Evolutionary conservation across 1,140 invertebrate species (phyloP), one percentile per base, ranked within the genome.

Genomic region (Cecropterus lyciades): DNA sequence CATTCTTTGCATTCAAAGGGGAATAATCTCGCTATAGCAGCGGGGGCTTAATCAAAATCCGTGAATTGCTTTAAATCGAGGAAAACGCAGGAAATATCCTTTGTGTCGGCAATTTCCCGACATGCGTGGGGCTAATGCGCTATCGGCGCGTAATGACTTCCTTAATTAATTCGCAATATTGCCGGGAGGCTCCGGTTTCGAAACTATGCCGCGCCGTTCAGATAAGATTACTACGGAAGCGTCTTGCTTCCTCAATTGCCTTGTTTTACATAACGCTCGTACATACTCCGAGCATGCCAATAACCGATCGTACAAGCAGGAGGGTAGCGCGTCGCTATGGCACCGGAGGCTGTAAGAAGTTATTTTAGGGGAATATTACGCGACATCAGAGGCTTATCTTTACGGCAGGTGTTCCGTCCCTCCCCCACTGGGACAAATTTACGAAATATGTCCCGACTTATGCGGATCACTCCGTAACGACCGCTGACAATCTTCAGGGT

Each of bases 161-260:
- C 87, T 89, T 89, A 89, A 91, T 89, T 91, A 91, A 91, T 91
- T 87, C 88, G 80, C 77, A 82, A 91, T 89, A 84, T 89, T 87
- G 79, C 72, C 73, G 67, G 62, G 48, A 11, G 13, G 33, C 33
- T 27, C 59, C 33, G 33, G 16, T 20, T 51, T 63, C 16, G 59
- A 63, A 63, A 63, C 59, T 63, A 63, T 63, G 46, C 46, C 16
- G 46, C 30, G 33, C 33, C 4, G 27, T 11, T 51, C 59, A 49
- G 43, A 62, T 62, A 62, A 62, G 59, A 62, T 60, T 48, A 59
- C 42, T 13, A 13, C 43, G 27, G 13, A 13, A 48, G 45, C 27
- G 30, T 40, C 59, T 62, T 51, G 45, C 40, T 59, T 52, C 56
- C 49, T 63, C 56, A 48, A 68, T 68, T 49, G 51, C 51, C 37